Evolutionary conservation across 2,888 invertebrate species (phyloP).

Genomic region (Himalopsyche tibetana): DNA sequence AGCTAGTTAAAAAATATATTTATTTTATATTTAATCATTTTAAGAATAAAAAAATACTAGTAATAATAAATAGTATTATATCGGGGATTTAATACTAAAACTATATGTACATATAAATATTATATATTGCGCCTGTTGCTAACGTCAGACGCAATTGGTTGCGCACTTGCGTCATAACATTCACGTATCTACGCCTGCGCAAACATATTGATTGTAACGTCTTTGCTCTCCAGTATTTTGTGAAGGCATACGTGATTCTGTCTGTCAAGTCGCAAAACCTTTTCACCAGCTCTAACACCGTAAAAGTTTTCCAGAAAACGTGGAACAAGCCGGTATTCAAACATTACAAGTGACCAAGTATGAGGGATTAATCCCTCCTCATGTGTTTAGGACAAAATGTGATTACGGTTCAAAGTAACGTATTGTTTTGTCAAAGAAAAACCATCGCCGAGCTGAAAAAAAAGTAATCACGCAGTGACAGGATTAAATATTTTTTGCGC

Average conservation of each 20-base stretch:
- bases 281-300: not conserved
- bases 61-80: too few species aligned
- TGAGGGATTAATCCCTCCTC: slow-evolving; percentile 63
- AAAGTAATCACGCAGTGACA: not conserved
- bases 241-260: not conserved
- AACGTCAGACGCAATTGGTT: not conserved
- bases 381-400: slow-evolving; percentile 47
- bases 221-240: not conserved
- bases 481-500: not conserved
- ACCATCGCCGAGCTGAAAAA: not conserved
- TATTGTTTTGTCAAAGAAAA: slow-evolving; percentile 47
- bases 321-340: slow-evolving; percentile 15
- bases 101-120: too few species aligned
- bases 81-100: too few species aligned
- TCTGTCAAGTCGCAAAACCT: slow-evolving; percentile 3
- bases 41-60: too few species aligned
- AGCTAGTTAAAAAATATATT: too few species aligned
- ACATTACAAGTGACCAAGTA: slow-evolving; percentile 33
- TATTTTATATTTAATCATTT: too few species aligned
- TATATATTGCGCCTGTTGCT: not conserved
- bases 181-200: not conserved
- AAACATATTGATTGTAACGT: slow-evolving; percentile 12
- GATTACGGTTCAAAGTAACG: slow-evolving; percentile 45
- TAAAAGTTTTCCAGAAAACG: not conserved
- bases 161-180: slow-evolving; percentile 3